Base-by-base conservation (phyloP, 2,797 vertebrate genomes). In the Pangasius mekongensis region DNA sequence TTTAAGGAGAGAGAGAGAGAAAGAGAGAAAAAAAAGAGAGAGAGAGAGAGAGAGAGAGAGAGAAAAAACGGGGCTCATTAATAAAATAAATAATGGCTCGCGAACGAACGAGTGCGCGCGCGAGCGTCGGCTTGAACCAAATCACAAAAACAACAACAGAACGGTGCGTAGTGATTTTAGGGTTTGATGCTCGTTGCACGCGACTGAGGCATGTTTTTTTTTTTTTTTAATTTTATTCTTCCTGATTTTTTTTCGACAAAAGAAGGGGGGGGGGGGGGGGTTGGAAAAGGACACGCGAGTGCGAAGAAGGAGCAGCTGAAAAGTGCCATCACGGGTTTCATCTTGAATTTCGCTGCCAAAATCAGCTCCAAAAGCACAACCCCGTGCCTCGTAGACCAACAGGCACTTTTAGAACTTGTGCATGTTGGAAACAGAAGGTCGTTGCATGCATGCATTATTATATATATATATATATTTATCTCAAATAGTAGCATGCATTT, bases 281-380 rank as follows among this genome's bases (percentile, higher is more conserved):
- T 94, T 94, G 94, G 93, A 94, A 93, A 84, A 93, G 94, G 94
- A 94, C 93, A 89, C 60, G 94, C 93, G 94, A 89, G 93, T 91
- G 93, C 89, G 94, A 94, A 92, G 91, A 89, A 92, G 87, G 91
- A 92, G 93, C 92, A 93, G 91, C 91, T 90, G 87, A 92, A 94
- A 95, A 95, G 95, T 96, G 94, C 94, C 95, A 95, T 95, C 95
- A 94, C 95, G 95, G 95, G 94, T 95, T 96, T 95, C 95, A 95
- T 96, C 94, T 95, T 89, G 92, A 94, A 94, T 95, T 90, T 92
- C 93, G 60, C 93, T 95, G 94, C 93, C 95, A 95, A 93, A 93
- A 94, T 93, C 91, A 64, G 82, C 88, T 78, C n/a, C 58, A 62
- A 43, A 43, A 30, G n/a, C 85, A 22, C 14, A 43, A 83, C 62